These are phyloP conservation scores for Rhinichthys klamathensis DNA, from an alignment of 2,113 vertebrate species.

Conservation along the genomic window DNA sequence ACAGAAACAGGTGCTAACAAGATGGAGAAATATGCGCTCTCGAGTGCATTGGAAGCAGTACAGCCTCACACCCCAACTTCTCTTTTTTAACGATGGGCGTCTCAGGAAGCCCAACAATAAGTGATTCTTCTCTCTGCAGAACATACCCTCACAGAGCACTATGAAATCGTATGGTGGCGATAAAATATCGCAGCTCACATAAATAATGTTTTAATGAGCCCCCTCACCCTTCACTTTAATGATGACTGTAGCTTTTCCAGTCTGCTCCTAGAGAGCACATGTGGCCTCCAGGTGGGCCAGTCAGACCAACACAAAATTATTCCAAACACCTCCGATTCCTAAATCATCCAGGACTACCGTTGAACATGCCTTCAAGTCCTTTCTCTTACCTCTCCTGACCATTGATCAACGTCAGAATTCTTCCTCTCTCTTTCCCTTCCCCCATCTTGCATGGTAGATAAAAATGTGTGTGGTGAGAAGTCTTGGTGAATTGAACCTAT, in stretches of 20 bases:
- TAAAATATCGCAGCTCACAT: conserved; percentile 74
- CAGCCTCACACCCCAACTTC: conserved; percentile 58
- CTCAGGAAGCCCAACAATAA: conserved; percentile 67
- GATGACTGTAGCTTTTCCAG: conserved; percentile 68
- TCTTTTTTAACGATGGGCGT: conserved; percentile 66
- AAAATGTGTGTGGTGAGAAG: conserved; percentile 1
- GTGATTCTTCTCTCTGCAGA: conserved; percentile 66
- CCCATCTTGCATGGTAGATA: neutral
- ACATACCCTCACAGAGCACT: conserved; percentile 62
- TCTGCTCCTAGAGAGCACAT: conserved; percentile 62
- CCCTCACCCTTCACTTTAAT: conserved; percentile 68
- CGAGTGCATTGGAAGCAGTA: neutral
- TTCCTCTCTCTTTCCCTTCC: neutral
- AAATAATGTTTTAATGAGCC: conserved; percentile 78
- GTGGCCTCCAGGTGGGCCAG: conserved; percentile 74
- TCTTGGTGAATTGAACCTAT: conserved; percentile 25
- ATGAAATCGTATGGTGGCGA: conserved; percentile 66
- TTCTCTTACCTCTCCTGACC: neutral
- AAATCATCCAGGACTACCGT: conserved; percentile 42
- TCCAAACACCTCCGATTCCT: conserved; percentile 34
- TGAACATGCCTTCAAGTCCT: neutral
- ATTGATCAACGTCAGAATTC: neutral
- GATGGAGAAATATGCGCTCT: conserved; percentile 19
- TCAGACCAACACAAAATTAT: conserved; percentile 27
- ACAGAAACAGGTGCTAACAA: conserved; percentile 64